Evolutionary conservation across 2,888 invertebrate species (phyloP), one percentile per base, ranked within the genome.

Genomic region (Orchestes rusci): DNA sequence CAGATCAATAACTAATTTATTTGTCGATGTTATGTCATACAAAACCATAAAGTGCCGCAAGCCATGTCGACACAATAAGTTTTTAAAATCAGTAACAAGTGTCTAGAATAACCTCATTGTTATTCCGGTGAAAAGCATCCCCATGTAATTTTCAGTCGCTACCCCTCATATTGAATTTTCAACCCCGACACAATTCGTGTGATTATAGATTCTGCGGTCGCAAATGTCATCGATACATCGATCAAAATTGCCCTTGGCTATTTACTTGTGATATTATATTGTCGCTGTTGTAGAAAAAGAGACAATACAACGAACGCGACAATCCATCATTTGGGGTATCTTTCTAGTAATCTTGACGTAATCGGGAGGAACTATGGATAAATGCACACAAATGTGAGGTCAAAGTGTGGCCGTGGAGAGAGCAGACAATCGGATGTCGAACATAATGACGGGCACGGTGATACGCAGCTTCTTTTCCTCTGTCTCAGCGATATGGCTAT

Each of bases 161-260:
- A 55, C 57, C 59, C 59, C 57, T 53, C 39, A 58, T 56, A 61
- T 65, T 62, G 60, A 63, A 62, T 60, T 63, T 62, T 58, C 56
- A 60, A 61, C 55, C 29, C 58, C 56, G 60, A 56, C 59, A 56
- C 58, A 60, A 60, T 62, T 64, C 62, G 64, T 62, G 59, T 57
- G 63, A 63, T 64, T 64, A 64, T 65, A 62, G 64, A 63, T 42
- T 62, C 60, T 61, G 56, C 29, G 3, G 19, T 12, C 15, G 55
- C 60, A 63, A 10, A 59, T 62, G 65, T 61, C 61, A 62, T 62
- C 62, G 63, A 63, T 62, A 64, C 63, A 66, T 66, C 63, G 58
- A 58, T 57, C 57, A 56, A 53, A 51, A n/a, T 7, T 12, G 28
- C 35, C 30, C 12, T 16, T 16, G 56, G 54, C 53, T n/a, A n/a